Percentiles rank a stretch among this genome's conserved stretches.
These are phyloP conservation scores for Copidosoma aretas DNA, from an alignment of 2,888 invertebrate genomes.

Conservation along the genomic window DNA sequence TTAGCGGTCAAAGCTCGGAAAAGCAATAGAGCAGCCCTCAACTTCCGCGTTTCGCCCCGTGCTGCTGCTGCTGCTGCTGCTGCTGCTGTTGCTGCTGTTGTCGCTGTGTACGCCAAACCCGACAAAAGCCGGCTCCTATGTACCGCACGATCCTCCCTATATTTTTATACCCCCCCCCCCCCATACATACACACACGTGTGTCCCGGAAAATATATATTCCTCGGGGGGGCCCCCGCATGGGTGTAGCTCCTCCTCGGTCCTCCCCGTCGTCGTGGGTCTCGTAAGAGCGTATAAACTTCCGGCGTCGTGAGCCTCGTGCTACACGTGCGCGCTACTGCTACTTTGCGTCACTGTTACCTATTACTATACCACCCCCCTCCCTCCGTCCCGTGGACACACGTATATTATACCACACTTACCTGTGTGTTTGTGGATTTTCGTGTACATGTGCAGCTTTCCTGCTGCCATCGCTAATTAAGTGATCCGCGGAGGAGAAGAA, in stretches of 20 bases:
- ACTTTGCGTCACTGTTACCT: neutral
- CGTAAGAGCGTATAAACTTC: conserved; percentile 1
- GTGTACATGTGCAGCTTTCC: neutral
- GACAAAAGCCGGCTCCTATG: conserved; percentile 3
- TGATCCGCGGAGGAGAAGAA: conserved; percentile 15
- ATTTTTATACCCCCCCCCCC: neutral
- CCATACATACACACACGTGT: neutral
- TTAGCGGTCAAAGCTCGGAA: conserved; percentile 13
- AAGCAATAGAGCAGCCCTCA: neutral
- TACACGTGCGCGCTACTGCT: conserved; percentile 15
- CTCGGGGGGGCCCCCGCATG: neutral
- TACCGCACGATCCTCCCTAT: conserved; percentile 12
- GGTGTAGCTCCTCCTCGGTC: neutral
- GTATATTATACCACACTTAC: no score
- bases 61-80: neutral
- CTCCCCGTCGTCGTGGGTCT: neutral
- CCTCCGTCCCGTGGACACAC: neutral
- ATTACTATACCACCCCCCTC: neutral
- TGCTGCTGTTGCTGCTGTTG: neutral
- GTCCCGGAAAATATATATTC: conserved; percentile 23
- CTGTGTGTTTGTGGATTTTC: neutral
- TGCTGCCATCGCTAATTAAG: conserved; percentile 30
- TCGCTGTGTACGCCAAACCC: neutral
- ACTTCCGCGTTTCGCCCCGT: neutral
- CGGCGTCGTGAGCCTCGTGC: conserved; percentile 37